A percentile compares a stretch with the other conserved stretches of the same genome.
Conservation (phyloP, 2,113 vertebrate species). For the Tichodroma muraria region DNA sequence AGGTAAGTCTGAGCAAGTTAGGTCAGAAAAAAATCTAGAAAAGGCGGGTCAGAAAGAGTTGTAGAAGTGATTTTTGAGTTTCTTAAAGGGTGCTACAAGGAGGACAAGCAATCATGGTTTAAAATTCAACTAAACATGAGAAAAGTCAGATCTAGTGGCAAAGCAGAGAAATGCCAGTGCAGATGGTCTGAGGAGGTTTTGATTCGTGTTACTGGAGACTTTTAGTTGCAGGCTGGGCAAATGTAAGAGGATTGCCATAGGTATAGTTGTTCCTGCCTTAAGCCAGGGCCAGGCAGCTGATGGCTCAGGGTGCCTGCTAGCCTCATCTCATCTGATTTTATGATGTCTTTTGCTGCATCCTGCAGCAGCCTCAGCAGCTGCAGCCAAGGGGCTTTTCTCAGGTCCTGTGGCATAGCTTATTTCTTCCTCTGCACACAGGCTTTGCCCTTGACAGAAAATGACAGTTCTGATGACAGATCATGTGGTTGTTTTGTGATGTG, state of each 20-base stretch:
- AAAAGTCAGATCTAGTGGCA: background rate
- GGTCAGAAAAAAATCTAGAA: background rate
- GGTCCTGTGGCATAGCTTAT: background rate
- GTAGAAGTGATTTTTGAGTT: background rate
- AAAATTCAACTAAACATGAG: background rate
- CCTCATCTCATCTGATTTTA: background rate
- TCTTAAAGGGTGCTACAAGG: background rate
- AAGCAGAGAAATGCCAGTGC: background rate
- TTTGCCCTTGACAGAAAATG: slow-evolving; percentile 25
- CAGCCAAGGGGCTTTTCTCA: slow-evolving; percentile 43
- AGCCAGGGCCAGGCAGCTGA: background rate
- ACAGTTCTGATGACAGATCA: slow-evolving; percentile 32
- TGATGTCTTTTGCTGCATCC: background rate
- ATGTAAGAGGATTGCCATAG: background rate
- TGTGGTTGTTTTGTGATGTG: slow-evolving; percentile 29
- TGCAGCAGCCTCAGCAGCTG: background rate
- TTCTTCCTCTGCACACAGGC: background rate
- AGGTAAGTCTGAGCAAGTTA: background rate
- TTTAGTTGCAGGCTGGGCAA: background rate
- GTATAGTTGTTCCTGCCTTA: background rate
- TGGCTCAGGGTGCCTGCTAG: background rate
- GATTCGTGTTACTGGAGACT: background rate
- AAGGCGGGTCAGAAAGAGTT: background rate
- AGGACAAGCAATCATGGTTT: background rate
- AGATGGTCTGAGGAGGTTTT: background rate